Percentiles rank a stretch among this genome's conserved stretches.
phyloP scores from a whole-genome alignment of 2,797 vertebrate species.

The Tokudaia tokunoshimensis region DNA sequence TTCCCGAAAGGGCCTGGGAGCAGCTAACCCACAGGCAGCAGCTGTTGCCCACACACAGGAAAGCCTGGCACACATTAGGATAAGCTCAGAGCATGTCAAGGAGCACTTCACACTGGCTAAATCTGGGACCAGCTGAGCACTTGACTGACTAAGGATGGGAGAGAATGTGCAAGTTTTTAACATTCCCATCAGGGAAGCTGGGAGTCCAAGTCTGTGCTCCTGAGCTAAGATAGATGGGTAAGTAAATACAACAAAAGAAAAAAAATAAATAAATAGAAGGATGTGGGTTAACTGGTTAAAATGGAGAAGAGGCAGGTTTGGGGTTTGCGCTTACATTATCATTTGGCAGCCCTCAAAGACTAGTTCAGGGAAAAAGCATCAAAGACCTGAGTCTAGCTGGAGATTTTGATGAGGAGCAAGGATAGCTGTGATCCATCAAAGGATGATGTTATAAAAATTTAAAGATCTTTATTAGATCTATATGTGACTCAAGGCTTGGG shows the following conservation, averaged over 20 bases:
- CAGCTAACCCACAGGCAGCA: background rate
- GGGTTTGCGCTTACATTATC: background rate
- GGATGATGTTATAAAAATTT: background rate
- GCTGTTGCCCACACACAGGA: no score
- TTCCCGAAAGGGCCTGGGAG: background rate
- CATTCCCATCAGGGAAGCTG: background rate
- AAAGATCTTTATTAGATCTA: background rate
- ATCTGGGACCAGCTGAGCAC: background rate
- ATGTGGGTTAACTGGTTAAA: background rate
- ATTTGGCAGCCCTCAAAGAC: background rate
- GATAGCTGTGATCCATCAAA: background rate
- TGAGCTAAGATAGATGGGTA: background rate
- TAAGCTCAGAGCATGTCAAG: background rate
- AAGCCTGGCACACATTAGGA: background rate
- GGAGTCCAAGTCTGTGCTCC: background rate
- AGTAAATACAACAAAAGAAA: background rate
- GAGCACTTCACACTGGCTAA: background rate
- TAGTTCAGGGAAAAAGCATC: background rate
- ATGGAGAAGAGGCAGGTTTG: background rate
- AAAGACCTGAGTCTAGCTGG: background rate
- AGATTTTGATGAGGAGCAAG: background rate
- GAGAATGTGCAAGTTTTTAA: background rate
- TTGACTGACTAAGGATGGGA: background rate
- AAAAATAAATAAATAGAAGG: background rate
- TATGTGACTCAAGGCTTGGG: background rate